Evolutionary conservation across 2,888 invertebrate species (phyloP), one percentile per base, ranked within the genome.

Genomic region (Danaus chrysippus): DNA sequence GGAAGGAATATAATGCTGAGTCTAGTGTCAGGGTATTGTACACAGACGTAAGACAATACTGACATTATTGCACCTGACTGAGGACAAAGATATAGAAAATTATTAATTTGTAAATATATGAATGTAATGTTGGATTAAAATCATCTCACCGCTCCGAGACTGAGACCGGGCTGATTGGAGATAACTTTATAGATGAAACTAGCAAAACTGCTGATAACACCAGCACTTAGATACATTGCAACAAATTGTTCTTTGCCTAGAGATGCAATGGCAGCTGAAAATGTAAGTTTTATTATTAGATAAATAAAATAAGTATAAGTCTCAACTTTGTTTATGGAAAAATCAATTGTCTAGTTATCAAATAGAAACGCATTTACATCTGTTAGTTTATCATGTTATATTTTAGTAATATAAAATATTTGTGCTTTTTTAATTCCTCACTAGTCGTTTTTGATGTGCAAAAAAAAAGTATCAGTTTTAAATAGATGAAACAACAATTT

Each of bases 61-160:
- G 95, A 95, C 95, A 98, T 96, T 71, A 99, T 96, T 57, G 99
- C 98, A 64, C 99, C 99, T 42, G 98, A 98, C 97, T 98, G 86
- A 70, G 92, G 92, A 66, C 60, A 65, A 81, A 74, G 72, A 65
- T 54, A 58, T 41, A 46, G 13, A 54, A 15, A 56, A 12, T 41
- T 34, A 34, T 8, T 34, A 3, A 34, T 6, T 34, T 6, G 23
- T 34, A 42, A 23, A 9, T 54, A 43, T 41, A 53, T 23, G n/a
- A 9, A 19, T 61, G 34, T 52, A 86, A 83, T 62, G 13, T n/a
- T 15, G n/a, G 13, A 46, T 15, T 46, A 63, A 58, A 77, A 71
- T 70, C n/a, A 53, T 56, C 65, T 93, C 92, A 98, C 98, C 66
- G 99, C 99, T 77, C 99, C 99, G 67, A 99, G 92, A 55, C 98